Base-by-base conservation (phyloP, 2,888 invertebrate species). In the Unio pictorum region DNA sequence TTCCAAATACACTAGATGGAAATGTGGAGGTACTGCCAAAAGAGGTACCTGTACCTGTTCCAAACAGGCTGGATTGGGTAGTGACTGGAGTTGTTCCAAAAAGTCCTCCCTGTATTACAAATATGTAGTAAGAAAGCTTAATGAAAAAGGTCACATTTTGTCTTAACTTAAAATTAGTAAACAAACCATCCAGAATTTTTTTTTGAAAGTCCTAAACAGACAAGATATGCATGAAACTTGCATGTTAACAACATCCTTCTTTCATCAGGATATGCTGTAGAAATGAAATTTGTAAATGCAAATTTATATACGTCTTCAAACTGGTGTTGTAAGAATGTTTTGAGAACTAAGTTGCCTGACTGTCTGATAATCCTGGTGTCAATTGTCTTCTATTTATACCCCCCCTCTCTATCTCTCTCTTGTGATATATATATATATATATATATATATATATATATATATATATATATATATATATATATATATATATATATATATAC, bases 1-100 rank as follows among this genome's bases (percentile, higher is more conserved):
- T 78, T 20, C 83, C 85, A 78, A 85, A 85, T 28, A 81, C 83
- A 8, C 76, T 74, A 68, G 78, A 78, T 4, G 82, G 78, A 59
- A 81, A 68, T 56, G 68, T 72, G 26, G 76, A 70, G 7, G 84
- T 80, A 79, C 75, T 85, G 79, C 84, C 83, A 72, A 85, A 75
- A 8, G 72, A 66, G 55, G 74, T 62, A 61, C 72, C 60, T 18
- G 64, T 57, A 7, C 66, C 64, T 11, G 15, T 3, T 26, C 72
- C 74, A 63, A 74, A 75, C 58, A 79, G 64, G 18, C 78, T 71
- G 26, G 76, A 71, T 66, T 77, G 78, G 28, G 73, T 74, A 20
- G 72, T 62, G 15, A 70, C 68, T 15, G 74, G 61, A 28, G 69
- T 57, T 57, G 66, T 63, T 55, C 72, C 72, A 64, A 72, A 66